phyloP scores from a whole-genome alignment of 2,797 vertebrate species.

The Spinibarbus caldwelli region DNA sequence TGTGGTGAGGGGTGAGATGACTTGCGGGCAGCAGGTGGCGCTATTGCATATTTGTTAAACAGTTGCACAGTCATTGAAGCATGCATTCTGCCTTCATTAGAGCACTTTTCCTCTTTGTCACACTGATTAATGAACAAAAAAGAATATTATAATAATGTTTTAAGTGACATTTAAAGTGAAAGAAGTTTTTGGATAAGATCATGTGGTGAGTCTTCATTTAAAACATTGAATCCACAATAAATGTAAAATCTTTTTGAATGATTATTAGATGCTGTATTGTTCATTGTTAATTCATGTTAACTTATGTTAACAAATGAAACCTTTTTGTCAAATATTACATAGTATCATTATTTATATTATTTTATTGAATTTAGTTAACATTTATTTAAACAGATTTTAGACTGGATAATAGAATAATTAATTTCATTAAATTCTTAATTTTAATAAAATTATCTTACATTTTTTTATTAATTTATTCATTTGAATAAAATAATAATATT shows the following conservation, averaged over 20 bases:
- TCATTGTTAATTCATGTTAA: not conserved
- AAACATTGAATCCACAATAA: not conserved
- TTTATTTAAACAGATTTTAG: not conserved
- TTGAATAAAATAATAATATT: not conserved
- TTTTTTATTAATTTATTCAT: not conserved
- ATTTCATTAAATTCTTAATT: not conserved
- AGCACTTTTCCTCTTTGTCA: not conserved
- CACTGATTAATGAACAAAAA: not conserved
- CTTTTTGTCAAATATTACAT: no score
- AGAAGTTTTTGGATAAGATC: not conserved
- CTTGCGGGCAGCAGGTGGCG: not conserved
- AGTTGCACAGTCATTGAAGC: not conserved
- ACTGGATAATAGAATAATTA: not conserved
- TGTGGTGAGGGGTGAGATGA: slow-evolving; percentile 43
- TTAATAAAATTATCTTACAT: not conserved
- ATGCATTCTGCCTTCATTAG: not conserved
- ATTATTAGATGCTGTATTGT: not conserved
- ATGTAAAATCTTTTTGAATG: not conserved
- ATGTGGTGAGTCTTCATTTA: not conserved
- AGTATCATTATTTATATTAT: not conserved
- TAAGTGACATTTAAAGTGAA: not conserved
- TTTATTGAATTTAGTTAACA: not conserved
- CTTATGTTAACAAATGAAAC: not conserved
- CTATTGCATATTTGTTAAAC: slow-evolving; percentile 7
- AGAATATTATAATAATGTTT: not conserved